Base-by-base conservation (phyloP, 2,113 vertebrate species). In the Galemys pyrenaicus region DNA sequence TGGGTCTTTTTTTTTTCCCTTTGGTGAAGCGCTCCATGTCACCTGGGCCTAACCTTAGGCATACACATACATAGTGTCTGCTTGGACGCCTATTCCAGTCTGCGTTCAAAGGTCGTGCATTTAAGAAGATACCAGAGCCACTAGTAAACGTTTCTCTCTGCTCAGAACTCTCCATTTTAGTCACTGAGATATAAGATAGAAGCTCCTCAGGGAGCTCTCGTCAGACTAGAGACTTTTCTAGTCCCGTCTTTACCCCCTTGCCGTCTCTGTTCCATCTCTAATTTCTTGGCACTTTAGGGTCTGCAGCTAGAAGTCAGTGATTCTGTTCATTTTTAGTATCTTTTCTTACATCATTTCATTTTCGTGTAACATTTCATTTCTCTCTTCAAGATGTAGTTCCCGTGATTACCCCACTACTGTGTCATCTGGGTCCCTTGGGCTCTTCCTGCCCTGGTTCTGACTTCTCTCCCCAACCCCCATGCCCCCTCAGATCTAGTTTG, bases 11-110 rank as follows among this genome's bases (percentile, higher is more conserved):
- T 39, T 37, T 68, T 70, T 83, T 77, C 22, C 35, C 41, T 15
- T 51, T 77, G 19, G 30, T 51, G 35, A 32, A 37, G 51, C 70
- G 35, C 70, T 35, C 51, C 16, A 16, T n/a, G 15, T 88, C 26
- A 35, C 58, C 81, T 58, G 20, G 64, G 44, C 32, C 71, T 58
- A 4, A 24, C 11, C 49, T 22, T 32, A 56, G 65, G 73, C n/a
- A 37, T 56, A 0, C 8, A 54, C 0, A 5, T 51, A 37, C 0
- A 2, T 26, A 39, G 35, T 32, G 10, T 24, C 5, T 28, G 5
- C 56, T 46, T 65, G 19, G 67, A 35, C 11, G 8, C 17, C 39
- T 65, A 26, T 20, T 46, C 32, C 44, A 44, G 44, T 80, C 54
- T 58, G 28, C 20, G 49, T 70, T 90, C 37, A 75, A 1, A 67